Base-by-base conservation (phyloP, 2,888 invertebrate species). In the Eupelmus urozonus region DNA sequence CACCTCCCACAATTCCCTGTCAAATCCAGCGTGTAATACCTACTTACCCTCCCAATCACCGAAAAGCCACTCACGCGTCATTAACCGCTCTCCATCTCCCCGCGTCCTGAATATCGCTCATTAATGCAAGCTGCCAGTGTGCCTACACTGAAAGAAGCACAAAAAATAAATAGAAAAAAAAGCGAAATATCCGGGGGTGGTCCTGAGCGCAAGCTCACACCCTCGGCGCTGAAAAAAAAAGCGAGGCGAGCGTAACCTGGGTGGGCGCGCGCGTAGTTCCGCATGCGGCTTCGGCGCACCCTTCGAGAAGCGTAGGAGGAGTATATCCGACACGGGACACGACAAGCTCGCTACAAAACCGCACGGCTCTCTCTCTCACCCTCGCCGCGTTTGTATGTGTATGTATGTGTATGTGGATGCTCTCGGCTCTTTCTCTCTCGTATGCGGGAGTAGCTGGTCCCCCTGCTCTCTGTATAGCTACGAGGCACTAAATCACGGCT, bases 401-500 rank as follows among this genome's bases (percentile, higher is more conserved):
- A 34, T 9, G 34, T 34, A 9, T 34, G 9, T 34, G 34, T 34
- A 9, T 34, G 9, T 5, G 5, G 34, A 34, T 5, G 9, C 13
- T 45, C 45, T 16, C 45, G 5, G 4, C 16, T 13, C 16, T 13
- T 16, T 45, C 78, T 18, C 70, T 63, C 67, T 25, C 45, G 3
- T 9, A 5, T 9, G 5, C 9, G 5, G 34, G 3, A 3, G 34
- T 34, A 34, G 29, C 60, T 18, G 55, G 45, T 53, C 71, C 74
- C 23, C 53, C 67, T 55, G 66, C 78, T 51, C 59, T 51, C 63
- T 42, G n/a, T 42, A 2, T 13, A 2, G 3, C 65, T 67, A 69
- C 70, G 63, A 63, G 80, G 78, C 85, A 87, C 83, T 89, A 88
- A 89, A 89, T 89, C 89, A 89, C 85, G 83, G 84, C 84, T 87